A percentile compares a stretch with the other conserved stretches of the same genome.
Conservation (phyloP, 1,140 invertebrate genomes). For the Schlechtendalia chinensis region DNA sequence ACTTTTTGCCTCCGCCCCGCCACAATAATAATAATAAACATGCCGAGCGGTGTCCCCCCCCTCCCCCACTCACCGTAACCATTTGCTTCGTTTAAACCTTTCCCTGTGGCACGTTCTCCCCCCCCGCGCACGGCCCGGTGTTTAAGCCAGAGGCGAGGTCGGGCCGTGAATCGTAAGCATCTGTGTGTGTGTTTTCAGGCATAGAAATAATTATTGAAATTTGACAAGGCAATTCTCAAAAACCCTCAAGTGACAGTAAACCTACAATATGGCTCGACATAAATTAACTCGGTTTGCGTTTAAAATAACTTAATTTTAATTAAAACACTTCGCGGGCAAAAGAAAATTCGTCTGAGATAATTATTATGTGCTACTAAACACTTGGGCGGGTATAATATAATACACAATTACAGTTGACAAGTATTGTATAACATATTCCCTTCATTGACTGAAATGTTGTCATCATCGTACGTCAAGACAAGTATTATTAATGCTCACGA, state of each 20-base stretch:
- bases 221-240: constrained; percentile 28
- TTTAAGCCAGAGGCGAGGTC: constrained; percentile 31
- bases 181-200: constrained; percentile 11
- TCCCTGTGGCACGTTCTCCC: not conserved
- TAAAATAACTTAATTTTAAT: constrained; percentile 40
- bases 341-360: not conserved
- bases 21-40: constrained; percentile 47
- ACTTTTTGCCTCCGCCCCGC: constrained; percentile 34
- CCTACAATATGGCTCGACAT: constrained; percentile 1
- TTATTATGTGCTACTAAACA: not conserved
- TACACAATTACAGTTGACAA: not conserved
- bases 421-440: not conserved
- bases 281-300: constrained; percentile 36
- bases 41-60: not conserved
- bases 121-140: not conserved
- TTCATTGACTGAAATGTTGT: not conserved
- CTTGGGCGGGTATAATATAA: not conserved
- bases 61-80: not conserved
- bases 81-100: constrained; percentile 24
- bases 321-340: constrained; percentile 1
- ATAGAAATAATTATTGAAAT: constrained; percentile 43
- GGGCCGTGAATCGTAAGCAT: constrained; percentile 32
- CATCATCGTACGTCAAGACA: not conserved
- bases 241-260: constrained; percentile 18
- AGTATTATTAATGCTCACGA: constrained; percentile 17